Evolutionary conservation across 2,113 vertebrate species (phyloP).

Genomic region (Xiphophorus couchianus): DNA sequence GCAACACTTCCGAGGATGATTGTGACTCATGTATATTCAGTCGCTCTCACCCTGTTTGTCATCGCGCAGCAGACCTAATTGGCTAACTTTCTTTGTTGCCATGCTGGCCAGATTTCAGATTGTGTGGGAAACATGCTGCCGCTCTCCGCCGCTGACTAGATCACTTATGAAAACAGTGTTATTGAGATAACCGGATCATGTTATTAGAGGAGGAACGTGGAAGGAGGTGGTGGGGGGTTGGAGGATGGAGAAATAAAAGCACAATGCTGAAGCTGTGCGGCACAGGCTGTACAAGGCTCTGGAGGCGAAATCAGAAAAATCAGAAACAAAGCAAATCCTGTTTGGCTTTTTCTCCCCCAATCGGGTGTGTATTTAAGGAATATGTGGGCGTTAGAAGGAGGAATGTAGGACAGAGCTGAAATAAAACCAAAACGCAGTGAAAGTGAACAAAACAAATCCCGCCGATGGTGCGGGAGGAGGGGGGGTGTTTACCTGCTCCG

Average conservation of each 20-base stretch:
- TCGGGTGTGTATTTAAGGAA: neutral
- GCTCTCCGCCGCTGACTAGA: slow-evolving; percentile 33
- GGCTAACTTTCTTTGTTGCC: slow-evolving; percentile 76
- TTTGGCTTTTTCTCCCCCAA: neutral
- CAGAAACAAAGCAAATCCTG: slow-evolving; percentile 7
- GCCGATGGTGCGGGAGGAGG: neutral
- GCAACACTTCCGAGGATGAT: slow-evolving; percentile 35
- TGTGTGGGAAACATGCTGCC: slow-evolving; percentile 53
- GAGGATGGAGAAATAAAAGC: neutral
- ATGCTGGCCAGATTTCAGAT: slow-evolving; percentile 60
- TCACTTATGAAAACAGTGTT: slow-evolving; percentile 50
- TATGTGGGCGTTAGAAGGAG: neutral
- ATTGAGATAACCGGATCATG: slow-evolving; percentile 35
- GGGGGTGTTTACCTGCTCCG: slow-evolving; percentile 85
- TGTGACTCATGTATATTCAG: slow-evolving; percentile 62
- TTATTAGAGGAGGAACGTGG: neutral
- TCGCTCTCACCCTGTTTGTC: slow-evolving; percentile 55
- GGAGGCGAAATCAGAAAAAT: slow-evolving; percentile 7
- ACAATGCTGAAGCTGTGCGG: slow-evolving; percentile 4
- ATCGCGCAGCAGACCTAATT: slow-evolving; percentile 65
- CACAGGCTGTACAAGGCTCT: neutral
- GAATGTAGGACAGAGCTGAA: neutral
- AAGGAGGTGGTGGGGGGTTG: no score
- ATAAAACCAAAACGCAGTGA: no score
- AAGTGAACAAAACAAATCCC: no score